These are phyloP conservation scores for Drosophila meridiana DNA, from an alignment of 2,888 invertebrate genomes.

Conservation along the genomic window DNA sequence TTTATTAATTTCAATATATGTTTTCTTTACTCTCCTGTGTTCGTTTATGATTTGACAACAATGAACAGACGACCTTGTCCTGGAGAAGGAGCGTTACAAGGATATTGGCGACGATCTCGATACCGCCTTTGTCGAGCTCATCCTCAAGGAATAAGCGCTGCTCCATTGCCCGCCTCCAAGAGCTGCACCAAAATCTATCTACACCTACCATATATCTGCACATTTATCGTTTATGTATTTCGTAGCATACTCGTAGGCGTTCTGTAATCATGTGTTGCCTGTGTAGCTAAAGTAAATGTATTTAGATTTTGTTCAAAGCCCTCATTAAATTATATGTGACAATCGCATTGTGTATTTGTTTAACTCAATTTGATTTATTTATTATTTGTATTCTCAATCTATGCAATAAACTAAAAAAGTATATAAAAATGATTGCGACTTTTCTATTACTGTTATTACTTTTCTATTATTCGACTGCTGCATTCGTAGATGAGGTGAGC, in stretches of 20 bases:
- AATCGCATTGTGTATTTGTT: constrained; percentile 79
- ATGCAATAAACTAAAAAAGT: constrained; percentile 71
- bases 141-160: constrained; percentile 88
- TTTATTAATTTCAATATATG: constrained; percentile 59
- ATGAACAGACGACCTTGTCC: constrained; percentile 93
- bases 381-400: constrained; percentile 65
- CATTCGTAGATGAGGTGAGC: constrained; percentile 91
- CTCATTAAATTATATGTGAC: constrained; percentile 52
- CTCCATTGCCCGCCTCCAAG: constrained; percentile 50
- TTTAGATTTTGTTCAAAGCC: constrained; percentile 53
- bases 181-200: constrained; percentile 50
- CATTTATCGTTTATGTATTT: constrained; percentile 49
- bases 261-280: constrained; percentile 48
- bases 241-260: constrained; percentile 66
- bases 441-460: constrained; percentile 1
- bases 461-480: constrained; percentile 84
- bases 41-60: constrained; percentile 55
- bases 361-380: constrained; percentile 75
- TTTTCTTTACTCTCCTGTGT: constrained; percentile 40
- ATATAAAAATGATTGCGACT: constrained; percentile 28
- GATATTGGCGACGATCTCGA: constrained; percentile 99
- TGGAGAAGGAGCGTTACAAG: constrained; percentile 99
- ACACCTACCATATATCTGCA: constrained; percentile 32
- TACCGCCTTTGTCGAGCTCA: constrained; percentile 98
- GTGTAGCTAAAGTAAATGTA: constrained; percentile 43